These are phyloP conservation scores for Ips nitidus DNA, from an alignment of 1,140 invertebrate species.

Conservation along the genomic window DNA sequence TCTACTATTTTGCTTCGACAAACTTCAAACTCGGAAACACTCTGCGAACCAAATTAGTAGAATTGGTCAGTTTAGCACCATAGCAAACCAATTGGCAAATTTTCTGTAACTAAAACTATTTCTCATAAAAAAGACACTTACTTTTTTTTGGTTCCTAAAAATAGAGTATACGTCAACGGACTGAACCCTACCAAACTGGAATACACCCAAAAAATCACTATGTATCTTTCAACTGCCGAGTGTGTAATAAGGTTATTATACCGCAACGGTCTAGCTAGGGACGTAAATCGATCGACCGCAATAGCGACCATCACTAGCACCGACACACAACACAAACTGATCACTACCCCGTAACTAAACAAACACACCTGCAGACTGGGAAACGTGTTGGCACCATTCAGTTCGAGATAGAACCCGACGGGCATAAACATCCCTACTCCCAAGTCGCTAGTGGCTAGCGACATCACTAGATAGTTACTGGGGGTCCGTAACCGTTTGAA, in stretches of 20 bases:
- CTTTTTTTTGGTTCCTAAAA: conserved; percentile 40
- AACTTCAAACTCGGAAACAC: too few species aligned
- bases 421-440: conserved; percentile 75
- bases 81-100: too few species aligned
- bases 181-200: conserved; percentile 59
- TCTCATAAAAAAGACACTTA: conserved; percentile 18
- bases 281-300: conserved; percentile 66
- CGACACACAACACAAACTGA: conserved; percentile 64
- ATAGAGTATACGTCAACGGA: conserved; percentile 57
- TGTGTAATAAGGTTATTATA: conserved; percentile 66
- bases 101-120: too few species aligned
- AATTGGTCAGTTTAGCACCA: too few species aligned
- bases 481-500: conserved; percentile 65
- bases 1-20: too few species aligned
- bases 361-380: conserved; percentile 57
- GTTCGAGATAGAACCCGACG: conserved; percentile 62
- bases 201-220: conserved; percentile 64
- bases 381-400: conserved; percentile 54
- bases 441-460: conserved; percentile 71
- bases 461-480: conserved; percentile 73
- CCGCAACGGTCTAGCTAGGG: conserved; percentile 63
- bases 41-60: too few species aligned
- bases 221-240: conserved; percentile 61
- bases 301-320: conserved; percentile 66
- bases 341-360: conserved; percentile 62